These are phyloP conservation scores for Hypselothyrea guttata DNA, from an alignment of 2,888 invertebrate genomes.

Conservation along the genomic window DNA sequence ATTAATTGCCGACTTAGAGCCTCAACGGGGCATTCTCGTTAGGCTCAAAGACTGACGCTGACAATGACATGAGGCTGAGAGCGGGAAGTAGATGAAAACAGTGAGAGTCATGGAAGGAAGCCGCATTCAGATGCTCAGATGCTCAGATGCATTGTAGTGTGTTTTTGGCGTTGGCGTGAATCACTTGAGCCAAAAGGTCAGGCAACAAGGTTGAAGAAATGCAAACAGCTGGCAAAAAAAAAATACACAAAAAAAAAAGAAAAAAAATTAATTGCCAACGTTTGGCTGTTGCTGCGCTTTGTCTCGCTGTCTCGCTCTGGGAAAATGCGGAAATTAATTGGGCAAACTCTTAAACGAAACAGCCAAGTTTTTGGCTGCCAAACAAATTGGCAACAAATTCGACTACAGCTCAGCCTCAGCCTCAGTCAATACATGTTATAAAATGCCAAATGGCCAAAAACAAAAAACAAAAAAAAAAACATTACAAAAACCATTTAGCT, in stretches of 20 bases:
- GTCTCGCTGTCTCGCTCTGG: constrained; percentile 62
- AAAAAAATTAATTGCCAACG: constrained; percentile 75
- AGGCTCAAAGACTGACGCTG: constrained; percentile 47
- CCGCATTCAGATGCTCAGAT: too few species aligned
- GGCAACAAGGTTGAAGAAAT: constrained; percentile 76
- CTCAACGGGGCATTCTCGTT: constrained; percentile 47
- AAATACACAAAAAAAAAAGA: too few species aligned
- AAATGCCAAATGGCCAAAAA: constrained; percentile 58
- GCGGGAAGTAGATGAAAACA: constrained; percentile 12
- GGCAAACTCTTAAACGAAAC: constrained; percentile 54
- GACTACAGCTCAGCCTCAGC: constrained; percentile 68
- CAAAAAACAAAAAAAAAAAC: too few species aligned
- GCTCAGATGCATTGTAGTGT: constrained; percentile 28
- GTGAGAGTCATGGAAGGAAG: constrained; percentile 14
- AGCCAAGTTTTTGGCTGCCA: constrained; percentile 2
- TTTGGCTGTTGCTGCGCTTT: background rate
- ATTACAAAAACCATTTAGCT: constrained; percentile 59
- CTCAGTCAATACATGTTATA: constrained; percentile 61
- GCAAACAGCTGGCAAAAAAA: constrained; percentile 57
- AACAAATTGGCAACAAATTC: constrained; percentile 62
- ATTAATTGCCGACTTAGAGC: constrained; percentile 77
- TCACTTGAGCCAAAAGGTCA: constrained; percentile 77
- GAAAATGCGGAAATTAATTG: constrained; percentile 77
- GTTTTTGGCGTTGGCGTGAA: constrained; percentile 72
- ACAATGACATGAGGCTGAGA: constrained; percentile 27